These are phyloP conservation scores for Anhinga rufa DNA, from an alignment of 2,113 vertebrate species.

Conservation along the genomic window DNA sequence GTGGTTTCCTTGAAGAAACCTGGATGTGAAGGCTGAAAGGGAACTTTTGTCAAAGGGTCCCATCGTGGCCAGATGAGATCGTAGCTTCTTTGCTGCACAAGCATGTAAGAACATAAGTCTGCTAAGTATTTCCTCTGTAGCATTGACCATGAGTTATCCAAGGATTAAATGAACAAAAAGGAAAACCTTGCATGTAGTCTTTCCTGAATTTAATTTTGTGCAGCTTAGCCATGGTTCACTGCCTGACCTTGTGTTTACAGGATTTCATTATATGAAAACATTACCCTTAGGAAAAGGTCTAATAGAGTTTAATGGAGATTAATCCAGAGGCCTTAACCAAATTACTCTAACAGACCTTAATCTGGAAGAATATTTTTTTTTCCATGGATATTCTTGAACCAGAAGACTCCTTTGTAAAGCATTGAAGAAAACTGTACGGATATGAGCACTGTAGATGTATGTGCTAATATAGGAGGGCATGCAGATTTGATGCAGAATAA, in stretches of 20 bases:
- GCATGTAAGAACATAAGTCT: background rate
- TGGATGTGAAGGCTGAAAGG: background rate
- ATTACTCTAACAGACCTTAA: background rate
- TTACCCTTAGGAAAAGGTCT: background rate
- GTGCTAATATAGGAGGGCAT: background rate
- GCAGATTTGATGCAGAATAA: background rate
- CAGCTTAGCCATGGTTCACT: background rate
- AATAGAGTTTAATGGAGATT: conserved; percentile 7
- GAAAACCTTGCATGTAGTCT: background rate
- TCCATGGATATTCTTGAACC: background rate
- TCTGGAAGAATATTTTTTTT: background rate
- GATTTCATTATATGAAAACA: conserved; percentile 7
- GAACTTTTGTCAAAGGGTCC: background rate
- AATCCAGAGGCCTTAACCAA: background rate
- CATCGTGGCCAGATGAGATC: background rate
- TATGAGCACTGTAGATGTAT: background rate
- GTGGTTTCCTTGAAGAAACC: background rate
- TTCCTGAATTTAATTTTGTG: conserved; percentile 11
- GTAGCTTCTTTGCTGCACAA: background rate
- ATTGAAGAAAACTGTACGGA: background rate
- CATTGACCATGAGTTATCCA: background rate
- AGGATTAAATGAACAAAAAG: background rate
- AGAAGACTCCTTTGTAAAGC: background rate
- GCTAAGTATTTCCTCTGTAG: background rate
- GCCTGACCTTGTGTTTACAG: conserved; percentile 19